Conservation (phyloP, 1,140 invertebrate genomes). For the Euschistus heros region DNA sequence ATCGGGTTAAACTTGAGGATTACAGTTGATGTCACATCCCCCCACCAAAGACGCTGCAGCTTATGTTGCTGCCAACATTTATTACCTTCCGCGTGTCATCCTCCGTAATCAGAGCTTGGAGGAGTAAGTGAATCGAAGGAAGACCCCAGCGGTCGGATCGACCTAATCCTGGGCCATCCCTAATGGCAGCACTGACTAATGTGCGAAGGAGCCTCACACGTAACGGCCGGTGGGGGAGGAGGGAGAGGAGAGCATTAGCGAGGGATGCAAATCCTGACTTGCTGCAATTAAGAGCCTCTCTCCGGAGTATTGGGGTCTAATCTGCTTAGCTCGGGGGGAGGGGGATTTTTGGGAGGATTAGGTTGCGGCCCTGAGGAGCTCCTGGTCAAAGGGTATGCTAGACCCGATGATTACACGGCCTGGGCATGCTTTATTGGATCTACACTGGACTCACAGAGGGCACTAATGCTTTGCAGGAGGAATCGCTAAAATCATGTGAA, state of each 20-base stretch:
- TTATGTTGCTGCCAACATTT: too few species aligned
- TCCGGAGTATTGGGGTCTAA: not conserved
- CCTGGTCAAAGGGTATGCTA: not conserved
- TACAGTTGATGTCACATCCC: too few species aligned
- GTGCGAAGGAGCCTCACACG: not conserved
- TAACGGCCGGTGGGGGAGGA: not conserved
- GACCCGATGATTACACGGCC: not conserved
- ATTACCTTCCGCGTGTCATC: too few species aligned
- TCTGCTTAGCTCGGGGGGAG: not conserved
- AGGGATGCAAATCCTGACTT: conserved; percentile 7
- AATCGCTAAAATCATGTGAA: too few species aligned
- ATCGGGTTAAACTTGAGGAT: too few species aligned
- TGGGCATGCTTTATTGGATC: too few species aligned
- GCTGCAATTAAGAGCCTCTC: conserved; percentile 4
- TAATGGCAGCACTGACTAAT: conserved; percentile 2
- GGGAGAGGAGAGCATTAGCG: too few species aligned
- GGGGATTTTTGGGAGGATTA: not conserved
- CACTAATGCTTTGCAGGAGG: too few species aligned
- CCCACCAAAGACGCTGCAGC: too few species aligned
- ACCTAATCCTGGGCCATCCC: not conserved
- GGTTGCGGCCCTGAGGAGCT: not conserved
- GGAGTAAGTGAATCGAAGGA: not conserved
- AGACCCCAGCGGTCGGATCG: not conserved
- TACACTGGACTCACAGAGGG: too few species aligned
- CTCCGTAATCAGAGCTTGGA: not conserved